Evolutionary conservation across 2,888 invertebrate species (phyloP), one percentile per base, ranked within the genome.

Genomic region (Hermaeophaga mercurialis): DNA sequence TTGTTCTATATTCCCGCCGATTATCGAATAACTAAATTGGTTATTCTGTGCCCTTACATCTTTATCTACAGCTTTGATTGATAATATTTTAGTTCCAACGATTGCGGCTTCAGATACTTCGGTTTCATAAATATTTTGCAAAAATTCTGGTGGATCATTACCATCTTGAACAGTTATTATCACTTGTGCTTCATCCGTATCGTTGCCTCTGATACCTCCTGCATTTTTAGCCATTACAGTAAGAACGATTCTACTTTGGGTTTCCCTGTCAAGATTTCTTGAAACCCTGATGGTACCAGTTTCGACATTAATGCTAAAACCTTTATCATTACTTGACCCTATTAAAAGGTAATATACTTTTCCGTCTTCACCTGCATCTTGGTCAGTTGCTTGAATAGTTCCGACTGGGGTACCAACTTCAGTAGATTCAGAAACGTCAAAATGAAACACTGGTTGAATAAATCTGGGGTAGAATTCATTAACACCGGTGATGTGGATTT

Each of bases 221-320:
- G 88, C 87, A 74, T 97, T 97, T 79, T 97, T 97, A 0, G 96
- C 96, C 81, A 96, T 84, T 0, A 96, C 94, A 0, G 94, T 94
- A 7, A 96, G 78, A 0, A 94, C 91, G 1, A 93, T 93, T 57
- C 94, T 83, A 71, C 89, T 93, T 76, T 94, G 93, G 0, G 92
- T 92, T 79, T 94, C 94, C 52, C 94, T 82, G 67, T 94, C 94
- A 59, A 91, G 81, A 72, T 87, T 86, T 57, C 90, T 82, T 0
- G 93, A 88, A 0, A 96, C 94, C 61, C 86, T 84, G 58, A 96
- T 89, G 0, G 88, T 85, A 1, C 96, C 96, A 0, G 89, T 90
- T 70, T 90, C 88, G 0, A 90, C 81, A 70, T 92, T 90, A 33
- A 96, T 90, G 22, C 85, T 85, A 73, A 96, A 96, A 0, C 96